phyloP scores from a whole-genome alignment of 2,888 invertebrate genomes.

The Eugnorisma glareosa region DNA sequence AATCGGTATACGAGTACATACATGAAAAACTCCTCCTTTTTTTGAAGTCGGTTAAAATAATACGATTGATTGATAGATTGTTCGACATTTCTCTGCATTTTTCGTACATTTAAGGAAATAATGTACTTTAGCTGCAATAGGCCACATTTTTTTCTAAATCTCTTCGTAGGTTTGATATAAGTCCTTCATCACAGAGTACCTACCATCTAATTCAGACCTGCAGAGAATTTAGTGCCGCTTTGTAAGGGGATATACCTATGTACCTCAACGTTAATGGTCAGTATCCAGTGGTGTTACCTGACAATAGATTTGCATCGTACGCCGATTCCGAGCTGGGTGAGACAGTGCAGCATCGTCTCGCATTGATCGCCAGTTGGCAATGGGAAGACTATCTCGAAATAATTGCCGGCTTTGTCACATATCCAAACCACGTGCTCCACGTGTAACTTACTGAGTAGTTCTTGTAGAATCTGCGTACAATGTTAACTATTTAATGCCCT shows the following conservation, averaged over 20 bases:
- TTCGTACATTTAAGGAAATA: not conserved
- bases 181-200: not conserved
- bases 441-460: conserved; percentile 91
- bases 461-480: conserved; percentile 91
- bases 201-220: not conserved
- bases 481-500: not conserved
- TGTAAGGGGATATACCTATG: not conserved
- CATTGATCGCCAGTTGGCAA: conserved; percentile 93
- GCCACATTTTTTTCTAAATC: not conserved
- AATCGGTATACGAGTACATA: too few species aligned
- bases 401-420: conserved; percentile 92
- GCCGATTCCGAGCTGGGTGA: conserved; percentile 93
- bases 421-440: conserved; percentile 94
- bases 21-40: too few species aligned
- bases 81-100: too few species aligned
- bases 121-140: not conserved
- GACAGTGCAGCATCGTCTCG: conserved; percentile 93
- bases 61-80: too few species aligned
- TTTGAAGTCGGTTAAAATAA: too few species aligned
- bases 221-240: conserved; percentile 4
- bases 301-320: conserved; percentile 93
- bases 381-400: conserved; percentile 93
- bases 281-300: conserved; percentile 87
- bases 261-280: not conserved
- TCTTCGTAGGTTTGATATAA: not conserved